These are phyloP conservation scores for Sebastes taczanowskii DNA, from an alignment of 2,797 vertebrate genomes.

Conservation along the genomic window DNA sequence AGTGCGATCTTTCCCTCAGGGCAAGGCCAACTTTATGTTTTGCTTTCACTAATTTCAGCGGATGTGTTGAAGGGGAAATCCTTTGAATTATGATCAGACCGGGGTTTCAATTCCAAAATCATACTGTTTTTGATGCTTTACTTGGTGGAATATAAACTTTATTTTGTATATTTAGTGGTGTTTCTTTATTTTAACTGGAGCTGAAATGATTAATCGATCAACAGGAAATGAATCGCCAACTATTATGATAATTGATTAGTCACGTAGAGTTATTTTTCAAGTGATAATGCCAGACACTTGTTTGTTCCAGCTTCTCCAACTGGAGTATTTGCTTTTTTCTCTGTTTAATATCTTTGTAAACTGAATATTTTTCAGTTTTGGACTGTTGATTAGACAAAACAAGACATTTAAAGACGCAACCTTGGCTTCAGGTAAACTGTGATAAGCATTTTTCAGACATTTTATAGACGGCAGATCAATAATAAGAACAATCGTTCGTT, in stretches of 20 bases:
- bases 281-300: too few species aligned
- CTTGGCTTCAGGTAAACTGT: background rate
- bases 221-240: background rate
- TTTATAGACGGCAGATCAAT: too few species aligned
- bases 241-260: too few species aligned
- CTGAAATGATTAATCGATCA: background rate
- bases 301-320: background rate
- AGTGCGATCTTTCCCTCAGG: background rate
- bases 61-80: background rate
- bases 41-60: background rate
- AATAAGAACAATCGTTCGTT: too few species aligned
- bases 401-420: background rate
- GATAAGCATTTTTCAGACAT: background rate
- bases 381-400: background rate
- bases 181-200: background rate
- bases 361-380: background rate
- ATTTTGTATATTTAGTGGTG: background rate
- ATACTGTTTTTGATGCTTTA: background rate
- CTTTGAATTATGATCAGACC: background rate
- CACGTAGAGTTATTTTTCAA: too few species aligned
- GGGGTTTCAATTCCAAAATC: accelerated
- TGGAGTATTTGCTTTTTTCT: background rate
- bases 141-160: background rate
- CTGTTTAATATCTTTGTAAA: background rate
- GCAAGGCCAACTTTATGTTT: background rate